Base-by-base conservation (phyloP, 1,140 invertebrate genomes). In the Psilanteris sp. region DNA sequence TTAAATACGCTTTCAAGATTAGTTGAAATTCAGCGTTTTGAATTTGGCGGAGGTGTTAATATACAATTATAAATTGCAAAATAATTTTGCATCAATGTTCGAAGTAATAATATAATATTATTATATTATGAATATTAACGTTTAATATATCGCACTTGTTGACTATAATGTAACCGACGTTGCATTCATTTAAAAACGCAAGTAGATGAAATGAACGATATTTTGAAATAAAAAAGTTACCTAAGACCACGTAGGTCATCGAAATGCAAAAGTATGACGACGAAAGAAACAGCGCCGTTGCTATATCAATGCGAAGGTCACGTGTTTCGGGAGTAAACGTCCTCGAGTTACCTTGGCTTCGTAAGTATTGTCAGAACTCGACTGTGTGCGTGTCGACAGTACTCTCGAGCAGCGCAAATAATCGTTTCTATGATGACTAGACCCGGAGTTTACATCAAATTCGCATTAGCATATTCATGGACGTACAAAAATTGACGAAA, bases 281-380 rank as follows among this genome's bases (percentile, higher is more conserved):
- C 9, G 20, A 14, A 16, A 22, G 37, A 68, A 24, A 15, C 41
- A 61, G 39, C 29, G 24, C 11, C n/a, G 13, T 14, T 15, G 39
- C n/a, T 34, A 37, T 68, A 68, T 73, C 55, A 43, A 54, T 73
- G 37, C 79, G 81, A 85, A 86, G 84, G 83, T 79, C 81, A 81
- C 41, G 59, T 78, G 75, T 80, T 81, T 81, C 68, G 75, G 79
- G 59, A 82, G 83, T 80, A 79, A 85, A 84, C 80, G 82, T 84
- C 84, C 83, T 85, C 79, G 68, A 84, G 68, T 83, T 81, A 78
- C 83, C 83, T 85, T 86, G 83, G 50, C 57, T 61, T 41, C 5
- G 22, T 57, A 11, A 36, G 39, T 7, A 73, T 59, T 50, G 61
- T 59, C 52, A 37, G 41, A 41, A 34, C 14, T 39, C 18, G 32